A percentile compares a stretch with the other conserved stretches of the same genome.
phyloP scores from a whole-genome alignment of 2,113 vertebrate genomes.

The Pelvicachromis taeniatus region DNA sequence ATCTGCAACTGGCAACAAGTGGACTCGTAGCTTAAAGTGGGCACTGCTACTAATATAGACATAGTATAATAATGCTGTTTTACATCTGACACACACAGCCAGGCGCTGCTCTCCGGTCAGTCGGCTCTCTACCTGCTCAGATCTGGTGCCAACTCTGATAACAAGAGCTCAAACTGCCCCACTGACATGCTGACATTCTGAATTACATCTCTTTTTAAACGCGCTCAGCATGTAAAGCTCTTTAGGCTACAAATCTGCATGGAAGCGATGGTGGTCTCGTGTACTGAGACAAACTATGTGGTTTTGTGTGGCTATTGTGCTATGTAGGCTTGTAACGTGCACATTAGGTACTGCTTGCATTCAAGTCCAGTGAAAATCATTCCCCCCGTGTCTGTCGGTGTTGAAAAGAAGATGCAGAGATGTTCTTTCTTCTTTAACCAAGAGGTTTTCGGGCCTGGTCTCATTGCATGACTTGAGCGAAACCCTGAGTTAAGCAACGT shows the following conservation, averaged over 20 bases:
- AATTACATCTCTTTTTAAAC: neutral
- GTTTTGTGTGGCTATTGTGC: too few species aligned
- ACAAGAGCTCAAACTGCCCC: neutral
- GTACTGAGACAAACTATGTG: neutral
- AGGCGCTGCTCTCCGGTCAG: neutral
- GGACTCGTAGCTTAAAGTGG: neutral
- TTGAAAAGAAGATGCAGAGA: neutral
- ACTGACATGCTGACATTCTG: neutral
- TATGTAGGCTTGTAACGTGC: neutral
- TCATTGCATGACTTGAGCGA: neutral
- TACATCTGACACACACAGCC: neutral
- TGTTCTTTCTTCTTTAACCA: neutral
- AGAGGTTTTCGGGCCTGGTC: neutral
- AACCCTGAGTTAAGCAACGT: neutral
- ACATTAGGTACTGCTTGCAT: neutral
- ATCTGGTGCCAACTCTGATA: fast-evolving
- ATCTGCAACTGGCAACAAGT: neutral
- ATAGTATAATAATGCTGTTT: neutral
- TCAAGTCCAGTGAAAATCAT: neutral
- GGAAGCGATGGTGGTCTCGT: neutral
- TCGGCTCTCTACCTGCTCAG: neutral
- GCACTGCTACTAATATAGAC: neutral
- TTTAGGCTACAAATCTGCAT: neutral
- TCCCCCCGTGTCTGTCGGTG: too few species aligned
- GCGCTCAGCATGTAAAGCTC: neutral